Percentiles rank a stretch among this genome's conserved stretches.
These are phyloP conservation scores for Amphiura filiformis DNA, from an alignment of 35 echinoderm and acorn worm species.

Conservation along the genomic window DNA sequence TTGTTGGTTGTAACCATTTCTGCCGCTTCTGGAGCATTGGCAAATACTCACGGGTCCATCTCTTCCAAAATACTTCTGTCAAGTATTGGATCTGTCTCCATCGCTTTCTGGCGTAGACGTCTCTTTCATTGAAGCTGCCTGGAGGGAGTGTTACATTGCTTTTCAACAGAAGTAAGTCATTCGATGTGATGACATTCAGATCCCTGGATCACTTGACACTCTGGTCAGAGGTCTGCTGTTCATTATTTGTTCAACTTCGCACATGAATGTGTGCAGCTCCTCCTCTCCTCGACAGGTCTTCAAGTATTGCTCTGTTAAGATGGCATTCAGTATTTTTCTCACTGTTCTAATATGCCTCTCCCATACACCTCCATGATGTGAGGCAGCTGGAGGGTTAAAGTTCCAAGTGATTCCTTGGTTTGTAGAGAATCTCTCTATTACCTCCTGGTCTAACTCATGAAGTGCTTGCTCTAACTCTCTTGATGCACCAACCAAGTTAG, in stretches of 20 bases:
- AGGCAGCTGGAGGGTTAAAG: slow-evolving; percentile 61
- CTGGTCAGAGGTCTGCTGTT: slow-evolving; percentile 28
- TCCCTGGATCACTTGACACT: neutral
- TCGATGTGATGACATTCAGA: neutral
- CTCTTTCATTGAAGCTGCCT: neutral
- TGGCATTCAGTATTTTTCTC: slow-evolving; percentile 38
- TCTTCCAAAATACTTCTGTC: slow-evolving; percentile 40
- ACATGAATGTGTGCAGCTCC: slow-evolving; percentile 15
- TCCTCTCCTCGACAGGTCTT: slow-evolving; percentile 6
- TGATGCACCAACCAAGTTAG: slow-evolving; percentile 63
- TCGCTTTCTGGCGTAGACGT: too few relatives aligned
- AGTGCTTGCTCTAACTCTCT: slow-evolving; percentile 36
- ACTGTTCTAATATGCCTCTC: slow-evolving; percentile 64
- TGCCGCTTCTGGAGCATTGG: slow-evolving; percentile 48
- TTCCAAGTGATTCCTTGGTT: neutral
- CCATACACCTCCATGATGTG: slow-evolving; percentile 72
- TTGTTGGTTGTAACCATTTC: slow-evolving; percentile 25
- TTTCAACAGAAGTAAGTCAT: neutral
- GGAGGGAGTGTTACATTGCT: neutral
- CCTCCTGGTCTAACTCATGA: slow-evolving; percentile 27
- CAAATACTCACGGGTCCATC: slow-evolving; percentile 45
- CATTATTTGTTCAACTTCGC: slow-evolving; percentile 29
- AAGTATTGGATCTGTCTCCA: slow-evolving; percentile 45
- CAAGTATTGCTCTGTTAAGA: slow-evolving; percentile 27
- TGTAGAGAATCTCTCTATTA: neutral